These are phyloP conservation scores for Aulostomus chinensis DNA, from an alignment of 2,797 vertebrate genomes.

Conservation along the genomic window DNA sequence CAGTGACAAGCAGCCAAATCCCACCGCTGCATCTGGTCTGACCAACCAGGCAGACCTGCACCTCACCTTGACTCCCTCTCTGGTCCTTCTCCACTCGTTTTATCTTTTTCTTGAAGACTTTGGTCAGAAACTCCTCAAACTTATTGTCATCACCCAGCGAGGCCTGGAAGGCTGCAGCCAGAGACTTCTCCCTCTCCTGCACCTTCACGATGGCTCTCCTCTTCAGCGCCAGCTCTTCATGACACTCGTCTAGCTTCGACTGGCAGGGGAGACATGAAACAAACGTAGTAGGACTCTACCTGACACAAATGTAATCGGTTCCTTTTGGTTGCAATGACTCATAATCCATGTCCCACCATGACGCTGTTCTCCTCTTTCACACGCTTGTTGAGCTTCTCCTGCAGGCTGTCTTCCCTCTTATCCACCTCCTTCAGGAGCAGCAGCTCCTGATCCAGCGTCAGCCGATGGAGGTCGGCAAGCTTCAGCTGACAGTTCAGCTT, in stretches of 20 bases:
- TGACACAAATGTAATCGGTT: too few relatives aligned
- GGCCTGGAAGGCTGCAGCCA: slow-evolving; percentile 78
- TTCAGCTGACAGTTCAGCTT: slow-evolving; percentile 86
- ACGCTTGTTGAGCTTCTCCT: slow-evolving; percentile 74
- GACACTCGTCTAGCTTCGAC: slow-evolving; percentile 80
- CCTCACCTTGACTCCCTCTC: too few relatives aligned
- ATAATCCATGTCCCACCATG: slow-evolving; percentile 79
- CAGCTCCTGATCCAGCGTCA: slow-evolving; percentile 89
- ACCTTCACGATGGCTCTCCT: slow-evolving; percentile 80
- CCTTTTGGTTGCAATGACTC: too few relatives aligned
- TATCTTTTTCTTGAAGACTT: slow-evolving; percentile 87
- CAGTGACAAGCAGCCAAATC: too few relatives aligned
- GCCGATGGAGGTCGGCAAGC: slow-evolving; percentile 81
- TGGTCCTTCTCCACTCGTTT: slow-evolving; percentile 51
- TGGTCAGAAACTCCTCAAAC: slow-evolving; percentile 85
- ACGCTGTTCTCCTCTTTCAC: slow-evolving; percentile 76
- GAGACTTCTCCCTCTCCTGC: slow-evolving; percentile 80
- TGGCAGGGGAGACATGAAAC: slow-evolving; percentile 38
- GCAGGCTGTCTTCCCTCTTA: slow-evolving; percentile 82
- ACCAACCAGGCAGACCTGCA: too few relatives aligned
- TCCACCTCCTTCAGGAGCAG: slow-evolving; percentile 87
- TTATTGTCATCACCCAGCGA: slow-evolving; percentile 87
- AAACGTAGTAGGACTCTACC: not conserved
- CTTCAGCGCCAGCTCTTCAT: slow-evolving; percentile 81
- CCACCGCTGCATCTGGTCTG: too few relatives aligned